Evolutionary conservation across 1,140 invertebrate species (phyloP), one percentile per base, ranked within the genome.

Genomic region (Achatina immaculata): DNA sequence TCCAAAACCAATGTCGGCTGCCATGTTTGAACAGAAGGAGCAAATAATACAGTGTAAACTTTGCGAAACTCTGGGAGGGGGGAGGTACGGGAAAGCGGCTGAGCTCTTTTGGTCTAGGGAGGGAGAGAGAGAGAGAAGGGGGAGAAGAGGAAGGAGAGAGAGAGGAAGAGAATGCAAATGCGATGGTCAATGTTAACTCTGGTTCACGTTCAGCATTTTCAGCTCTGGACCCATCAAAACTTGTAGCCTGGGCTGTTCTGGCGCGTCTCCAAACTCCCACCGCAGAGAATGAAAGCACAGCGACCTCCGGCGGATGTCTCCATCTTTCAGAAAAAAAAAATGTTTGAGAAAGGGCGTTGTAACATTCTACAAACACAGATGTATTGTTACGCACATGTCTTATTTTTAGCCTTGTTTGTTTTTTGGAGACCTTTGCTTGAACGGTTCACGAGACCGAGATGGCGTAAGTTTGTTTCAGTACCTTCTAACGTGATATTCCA

Each of bases 31-130:
- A 45, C 42, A 24, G 68, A 9, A 6, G 31, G 28, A 28, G 21
- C 42, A 42, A 42, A 42, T 40, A 42, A 42, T 71, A 71, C 42
- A 40, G 36, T 71, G 38, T 71, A 40, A 71, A 40, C 68, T 28
- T 45, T 19, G 40, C 68, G 42, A 7, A 31, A 42, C 38, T 71
- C 3, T 31, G n/a, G 16, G 6, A 45, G 24, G 7, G 40, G 38
- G 21, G 42, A n/a, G 51, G 40, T 71, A 42, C 42, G n/a, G 16
- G 6, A 45, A 42, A 40, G 40, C 40, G 21, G 42, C n/a, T n/a
- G n/a, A n/a, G n/a, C n/a, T n/a, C n/a, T n/a, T n/a, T n/a, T n/a
- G n/a, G n/a, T n/a, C n/a, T n/a, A n/a, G n/a, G n/a, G n/a, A n/a
- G n/a, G n/a, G n/a, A n/a, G n/a, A n/a, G n/a, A n/a, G n/a, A n/a